Percentiles rank a stretch among this genome's conserved stretches.
phyloP scores from a whole-genome alignment of 2,888 invertebrate species.

The Timandra comae region DNA sequence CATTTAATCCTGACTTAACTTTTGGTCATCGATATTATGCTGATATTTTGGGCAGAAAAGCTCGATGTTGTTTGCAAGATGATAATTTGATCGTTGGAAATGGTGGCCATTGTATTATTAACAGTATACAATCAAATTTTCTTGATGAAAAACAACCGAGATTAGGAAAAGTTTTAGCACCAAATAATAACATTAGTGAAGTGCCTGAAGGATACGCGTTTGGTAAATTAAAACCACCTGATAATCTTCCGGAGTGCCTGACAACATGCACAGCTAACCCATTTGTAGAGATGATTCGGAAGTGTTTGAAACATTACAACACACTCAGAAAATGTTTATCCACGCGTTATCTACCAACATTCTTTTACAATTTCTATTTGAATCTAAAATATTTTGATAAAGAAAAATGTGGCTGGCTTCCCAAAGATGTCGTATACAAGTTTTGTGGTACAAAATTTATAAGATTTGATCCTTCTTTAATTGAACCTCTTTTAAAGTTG shows the following conservation, averaged over 20 bases:
- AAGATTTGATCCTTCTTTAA: slow-evolving; percentile 57
- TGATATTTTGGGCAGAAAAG: slow-evolving; percentile 67
- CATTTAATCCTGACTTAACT: slow-evolving; percentile 56
- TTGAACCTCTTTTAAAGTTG: slow-evolving; percentile 66
- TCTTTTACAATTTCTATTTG: slow-evolving; percentile 47
- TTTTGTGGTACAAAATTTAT: slow-evolving; percentile 57
- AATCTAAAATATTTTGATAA: slow-evolving; percentile 49
- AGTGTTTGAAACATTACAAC: slow-evolving; percentile 66
- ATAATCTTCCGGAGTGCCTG: slow-evolving; percentile 64
- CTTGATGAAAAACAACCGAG: slow-evolving; percentile 42
- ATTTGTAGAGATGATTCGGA: slow-evolving; percentile 50
- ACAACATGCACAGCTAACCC: slow-evolving; percentile 45
- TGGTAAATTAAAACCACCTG: slow-evolving; percentile 58
- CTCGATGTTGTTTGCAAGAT: slow-evolving; percentile 60
- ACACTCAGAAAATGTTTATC: slow-evolving; percentile 47
- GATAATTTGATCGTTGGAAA: slow-evolving; percentile 49
- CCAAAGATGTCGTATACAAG: slow-evolving; percentile 55
- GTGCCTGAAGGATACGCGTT: slow-evolving; percentile 64
- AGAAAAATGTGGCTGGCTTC: slow-evolving; percentile 62
- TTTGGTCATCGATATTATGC: slow-evolving; percentile 59
- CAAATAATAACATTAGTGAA: slow-evolving; percentile 62
- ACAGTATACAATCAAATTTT: slow-evolving; percentile 58
- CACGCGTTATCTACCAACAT: slow-evolving; percentile 41
- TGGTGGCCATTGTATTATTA: slow-evolving; percentile 42
- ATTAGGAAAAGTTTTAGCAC: slow-evolving; percentile 57